A percentile compares a stretch with the other conserved stretches of the same genome.
Evolutionary conservation across 2,113 vertebrate genomes (phyloP).

Genomic region (Perca fluviatilis): DNA sequence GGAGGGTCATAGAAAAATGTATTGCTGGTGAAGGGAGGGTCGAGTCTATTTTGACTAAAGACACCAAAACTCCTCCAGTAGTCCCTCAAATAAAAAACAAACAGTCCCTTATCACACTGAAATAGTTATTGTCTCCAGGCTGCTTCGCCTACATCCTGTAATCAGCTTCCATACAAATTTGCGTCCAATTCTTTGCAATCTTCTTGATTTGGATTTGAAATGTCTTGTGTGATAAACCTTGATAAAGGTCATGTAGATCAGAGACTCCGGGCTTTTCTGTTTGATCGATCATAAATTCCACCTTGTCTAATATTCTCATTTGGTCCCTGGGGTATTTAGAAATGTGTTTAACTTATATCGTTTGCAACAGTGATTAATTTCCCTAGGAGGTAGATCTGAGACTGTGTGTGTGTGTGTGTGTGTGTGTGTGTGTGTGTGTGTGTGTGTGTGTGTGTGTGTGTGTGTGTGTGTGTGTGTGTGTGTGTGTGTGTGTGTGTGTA

Average conservation of each 20-base stretch:
- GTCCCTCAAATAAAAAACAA: no score
- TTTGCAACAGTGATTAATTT: conserved; percentile 72
- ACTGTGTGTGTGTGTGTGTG: conserved; percentile 12
- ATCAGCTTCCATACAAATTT: conserved; percentile 28
- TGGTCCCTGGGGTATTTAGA: conserved; percentile 57
- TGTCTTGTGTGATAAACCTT: conserved; percentile 55
- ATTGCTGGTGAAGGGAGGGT: no score
- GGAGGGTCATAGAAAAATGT: no score
- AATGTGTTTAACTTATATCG: conserved; percentile 72
- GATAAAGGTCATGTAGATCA: conserved; percentile 63
- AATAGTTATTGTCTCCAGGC: conserved; percentile 15
- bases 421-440: conserved; percentile 26
- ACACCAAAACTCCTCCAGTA: no score
- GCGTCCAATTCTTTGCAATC: not conserved
- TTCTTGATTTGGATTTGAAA: conserved; percentile 47
- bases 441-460: conserved; percentile 39
- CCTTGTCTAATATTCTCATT: conserved; percentile 59
- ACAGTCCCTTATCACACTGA: conserved; percentile 6
- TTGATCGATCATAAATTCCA: conserved; percentile 64
- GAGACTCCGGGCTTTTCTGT: conserved; percentile 43
- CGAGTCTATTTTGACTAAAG: no score
- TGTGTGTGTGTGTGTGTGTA: not conserved
- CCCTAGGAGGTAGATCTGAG: conserved; percentile 61
- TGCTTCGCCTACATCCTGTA: conserved; percentile 25
- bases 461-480: conserved; percentile 11